Evolutionary conservation across 1,140 invertebrate genomes (phyloP).

Genomic region (Centruroides vittatus): DNA sequence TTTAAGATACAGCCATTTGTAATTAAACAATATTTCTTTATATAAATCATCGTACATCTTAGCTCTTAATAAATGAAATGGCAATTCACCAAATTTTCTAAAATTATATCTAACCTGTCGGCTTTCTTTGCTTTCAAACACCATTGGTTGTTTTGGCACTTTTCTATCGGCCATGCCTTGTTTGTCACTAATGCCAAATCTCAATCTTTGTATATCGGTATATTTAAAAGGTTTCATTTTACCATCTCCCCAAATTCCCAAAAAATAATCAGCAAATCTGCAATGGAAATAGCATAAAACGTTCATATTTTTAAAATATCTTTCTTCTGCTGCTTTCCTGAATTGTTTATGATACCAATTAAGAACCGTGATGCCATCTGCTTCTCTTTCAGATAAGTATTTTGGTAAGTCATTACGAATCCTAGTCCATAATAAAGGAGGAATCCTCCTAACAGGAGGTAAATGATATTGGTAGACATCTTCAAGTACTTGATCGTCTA

Average conservation of each 20-base stretch:
- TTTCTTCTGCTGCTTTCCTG: slow-evolving; percentile 74
- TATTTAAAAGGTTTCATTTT: slow-evolving; percentile 90
- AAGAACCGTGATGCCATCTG: slow-evolving; percentile 90
- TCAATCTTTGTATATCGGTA: slow-evolving; percentile 84
- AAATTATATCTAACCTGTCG: slow-evolving; percentile 67
- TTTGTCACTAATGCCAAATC: slow-evolving; percentile 53
- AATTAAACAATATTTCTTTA: slow-evolving; percentile 89
- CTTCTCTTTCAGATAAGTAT: slow-evolving; percentile 89
- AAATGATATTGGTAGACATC: slow-evolving; percentile 98
- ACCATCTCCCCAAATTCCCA: slow-evolving; percentile 90
- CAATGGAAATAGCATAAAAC: slow-evolving; percentile 94
- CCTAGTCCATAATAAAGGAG: slow-evolving; percentile 87
- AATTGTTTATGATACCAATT: slow-evolving; percentile 98
- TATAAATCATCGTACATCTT: slow-evolving; percentile 84
- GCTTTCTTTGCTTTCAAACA: slow-evolving; percentile 79
- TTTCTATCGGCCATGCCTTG: slow-evolving; percentile 90
- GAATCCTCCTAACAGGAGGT: slow-evolving; percentile 85
- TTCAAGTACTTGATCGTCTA: slow-evolving; percentile 83
- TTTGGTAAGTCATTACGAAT: slow-evolving; percentile 89
- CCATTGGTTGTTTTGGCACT: slow-evolving; percentile 84
- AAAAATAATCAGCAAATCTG: slow-evolving; percentile 92
- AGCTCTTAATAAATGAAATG: slow-evolving; percentile 82
- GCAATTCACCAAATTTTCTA: slow-evolving; percentile 85
- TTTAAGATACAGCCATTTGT: slow-evolving; percentile 94
- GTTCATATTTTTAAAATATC: slow-evolving; percentile 96